Evolutionary conservation across 2,888 invertebrate genomes (phyloP).

Genomic region (Rhamphomyia laevipes): DNA sequence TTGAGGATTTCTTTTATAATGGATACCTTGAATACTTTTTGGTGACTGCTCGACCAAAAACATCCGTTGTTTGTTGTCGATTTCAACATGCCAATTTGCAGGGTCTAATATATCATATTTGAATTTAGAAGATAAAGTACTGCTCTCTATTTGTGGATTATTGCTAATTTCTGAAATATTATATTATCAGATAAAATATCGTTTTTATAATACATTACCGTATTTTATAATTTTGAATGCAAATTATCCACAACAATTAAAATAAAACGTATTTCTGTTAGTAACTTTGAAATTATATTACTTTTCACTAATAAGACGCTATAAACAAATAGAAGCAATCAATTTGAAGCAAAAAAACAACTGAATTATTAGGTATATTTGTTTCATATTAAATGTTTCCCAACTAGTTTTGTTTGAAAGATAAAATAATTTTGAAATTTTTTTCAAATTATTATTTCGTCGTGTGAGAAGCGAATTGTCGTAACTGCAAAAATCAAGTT

Average conservation of each 20-base stretch:
- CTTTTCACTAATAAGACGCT: background rate
- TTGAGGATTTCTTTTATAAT: background rate
- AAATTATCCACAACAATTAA: background rate
- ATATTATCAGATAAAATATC: slow-evolving; percentile 5
- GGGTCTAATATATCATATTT: slow-evolving; percentile 1
- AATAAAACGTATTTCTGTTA: background rate
- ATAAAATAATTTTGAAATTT: background rate
- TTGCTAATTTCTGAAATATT: slow-evolving; percentile 4
- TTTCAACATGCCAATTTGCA: slow-evolving; percentile 2
- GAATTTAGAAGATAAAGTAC: slow-evolving; percentile 1
- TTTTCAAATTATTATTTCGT: background rate
- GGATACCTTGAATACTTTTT: background rate
- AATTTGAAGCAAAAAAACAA: background rate
- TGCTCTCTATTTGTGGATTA: slow-evolving; percentile 3
- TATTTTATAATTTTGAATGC: background rate
- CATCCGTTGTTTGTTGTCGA: slow-evolving; percentile 3
- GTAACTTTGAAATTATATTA: background rate
- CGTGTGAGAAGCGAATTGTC: too few relatives aligned
- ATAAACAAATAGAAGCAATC: background rate
- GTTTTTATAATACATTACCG: background rate
- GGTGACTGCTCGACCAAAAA: slow-evolving; percentile 2
- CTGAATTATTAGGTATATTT: background rate
- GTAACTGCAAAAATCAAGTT: too few relatives aligned
- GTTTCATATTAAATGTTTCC: background rate
- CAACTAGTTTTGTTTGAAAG: background rate